phyloP scores from a whole-genome alignment of 2,888 invertebrate genomes.

The Zhuqinia jingwanae region DNA sequence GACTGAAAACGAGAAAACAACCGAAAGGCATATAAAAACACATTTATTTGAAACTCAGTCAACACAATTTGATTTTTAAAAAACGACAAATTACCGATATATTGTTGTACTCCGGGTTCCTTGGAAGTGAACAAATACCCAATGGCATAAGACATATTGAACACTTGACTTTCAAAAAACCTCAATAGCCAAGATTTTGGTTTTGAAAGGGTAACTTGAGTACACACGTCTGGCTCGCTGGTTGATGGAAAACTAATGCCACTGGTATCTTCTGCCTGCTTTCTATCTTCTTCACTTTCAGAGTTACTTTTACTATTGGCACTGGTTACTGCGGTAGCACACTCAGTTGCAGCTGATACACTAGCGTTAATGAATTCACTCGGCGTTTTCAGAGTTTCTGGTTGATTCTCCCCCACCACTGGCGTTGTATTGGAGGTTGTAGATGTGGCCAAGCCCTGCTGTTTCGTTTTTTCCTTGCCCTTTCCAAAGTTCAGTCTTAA shows the following conservation, averaged over 20 bases:
- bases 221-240: not conserved
- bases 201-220: slow-evolving; percentile 57
- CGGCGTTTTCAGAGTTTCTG: slow-evolving; percentile 66
- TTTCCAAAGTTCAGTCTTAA: slow-evolving; percentile 76
- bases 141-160: slow-evolving; percentile 99
- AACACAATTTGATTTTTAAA: not conserved
- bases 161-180: slow-evolving; percentile 97
- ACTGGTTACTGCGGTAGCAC: slow-evolving; percentile 60
- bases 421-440: slow-evolving; percentile 45
- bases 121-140: slow-evolving; percentile 99
- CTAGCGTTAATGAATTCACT: slow-evolving; percentile 21
- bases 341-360: not conserved
- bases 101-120: slow-evolving; percentile 98
- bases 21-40: not conserved
- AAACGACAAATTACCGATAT: slow-evolving; percentile 87
- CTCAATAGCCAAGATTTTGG: slow-evolving; percentile 85
- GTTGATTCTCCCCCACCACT: slow-evolving; percentile 2
- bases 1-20: slow-evolving; percentile 82
- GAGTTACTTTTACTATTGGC: slow-evolving; percentile 60
- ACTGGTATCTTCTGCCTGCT: slow-evolving; percentile 22
- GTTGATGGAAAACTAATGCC: not conserved
- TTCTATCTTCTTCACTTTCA: slow-evolving; percentile 50
- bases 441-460: not conserved
- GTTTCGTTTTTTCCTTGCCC: slow-evolving; percentile 72
- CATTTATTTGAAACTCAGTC: not conserved